phyloP scores from a whole-genome alignment of 2,797 vertebrate genomes.

The Centroberyx gerrardi region DNA sequence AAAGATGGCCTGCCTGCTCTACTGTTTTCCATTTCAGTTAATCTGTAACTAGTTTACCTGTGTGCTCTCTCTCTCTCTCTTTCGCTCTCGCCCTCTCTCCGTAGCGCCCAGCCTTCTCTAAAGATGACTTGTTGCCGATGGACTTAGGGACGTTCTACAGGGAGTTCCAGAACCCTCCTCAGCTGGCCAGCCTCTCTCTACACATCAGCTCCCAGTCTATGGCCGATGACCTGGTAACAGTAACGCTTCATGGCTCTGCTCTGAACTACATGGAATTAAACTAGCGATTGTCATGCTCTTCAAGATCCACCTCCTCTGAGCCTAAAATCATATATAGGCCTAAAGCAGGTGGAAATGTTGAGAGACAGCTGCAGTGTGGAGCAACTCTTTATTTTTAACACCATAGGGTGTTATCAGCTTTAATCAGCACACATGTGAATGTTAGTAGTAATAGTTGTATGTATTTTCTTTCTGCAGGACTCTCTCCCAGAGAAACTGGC shows the following conservation, averaged over 20 bases:
- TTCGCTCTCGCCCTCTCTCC: neutral
- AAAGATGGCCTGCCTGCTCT: too few relatives aligned
- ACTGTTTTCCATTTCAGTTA: too few relatives aligned
- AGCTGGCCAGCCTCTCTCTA: conserved; percentile 95
- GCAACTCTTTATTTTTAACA: too few relatives aligned
- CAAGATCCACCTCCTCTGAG: too few relatives aligned
- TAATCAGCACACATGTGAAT: too few relatives aligned
- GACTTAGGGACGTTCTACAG: conserved; percentile 98
- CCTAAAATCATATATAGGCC: too few relatives aligned
- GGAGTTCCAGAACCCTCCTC: conserved; percentile 99
- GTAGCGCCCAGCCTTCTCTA: conserved; percentile 98
- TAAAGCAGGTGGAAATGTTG: too few relatives aligned
- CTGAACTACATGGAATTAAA: too few relatives aligned
- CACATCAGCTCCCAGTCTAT: conserved; percentile 98
- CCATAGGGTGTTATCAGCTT: too few relatives aligned
- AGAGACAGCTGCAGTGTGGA: too few relatives aligned
- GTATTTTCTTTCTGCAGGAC: conserved; percentile 84
- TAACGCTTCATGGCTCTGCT: fast-evolving
- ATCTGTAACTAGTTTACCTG: too few relatives aligned
- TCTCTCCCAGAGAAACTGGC: conserved; percentile 97
- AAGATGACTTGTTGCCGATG: conserved; percentile 98
- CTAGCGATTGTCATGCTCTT: too few relatives aligned
- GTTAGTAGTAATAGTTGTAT: fast-evolving
- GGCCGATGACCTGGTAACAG: conserved; percentile 96
- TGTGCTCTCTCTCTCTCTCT: neutral